phyloP scores from a whole-genome alignment of 2,797 vertebrate genomes.

The Brotula barbata region DNA sequence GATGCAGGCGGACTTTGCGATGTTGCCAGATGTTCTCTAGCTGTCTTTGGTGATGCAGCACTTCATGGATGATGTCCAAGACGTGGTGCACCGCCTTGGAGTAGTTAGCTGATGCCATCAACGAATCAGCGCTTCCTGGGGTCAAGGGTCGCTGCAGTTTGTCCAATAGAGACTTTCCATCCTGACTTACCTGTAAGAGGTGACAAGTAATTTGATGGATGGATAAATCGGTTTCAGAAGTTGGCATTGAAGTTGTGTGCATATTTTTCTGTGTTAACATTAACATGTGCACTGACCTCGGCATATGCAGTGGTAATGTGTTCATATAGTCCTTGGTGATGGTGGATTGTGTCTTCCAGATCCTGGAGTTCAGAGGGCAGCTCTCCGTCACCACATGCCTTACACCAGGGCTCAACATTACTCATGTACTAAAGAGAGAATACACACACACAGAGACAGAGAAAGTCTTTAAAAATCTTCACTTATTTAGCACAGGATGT shows the following conservation, averaged over 20 bases:
- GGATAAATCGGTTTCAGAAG: too few relatives aligned
- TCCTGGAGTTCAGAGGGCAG: slow-evolving; percentile 97
- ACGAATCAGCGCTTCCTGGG: slow-evolving; percentile 91
- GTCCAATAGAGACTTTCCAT: slow-evolving; percentile 95
- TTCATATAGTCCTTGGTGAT: slow-evolving; percentile 97
- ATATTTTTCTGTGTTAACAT: background rate
- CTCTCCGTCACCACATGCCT: slow-evolving; percentile 95
- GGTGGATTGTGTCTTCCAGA: slow-evolving; percentile 96
- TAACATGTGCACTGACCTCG: slow-evolving; percentile 78
- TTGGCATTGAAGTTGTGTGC: too few relatives aligned
- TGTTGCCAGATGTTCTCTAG: slow-evolving; percentile 99
- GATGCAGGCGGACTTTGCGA: slow-evolving; percentile 96
- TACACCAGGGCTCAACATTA: slow-evolving; percentile 98
- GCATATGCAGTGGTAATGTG: slow-evolving; percentile 95
- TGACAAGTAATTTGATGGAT: background rate
- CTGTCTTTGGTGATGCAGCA: slow-evolving; percentile 95
- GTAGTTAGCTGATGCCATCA: slow-evolving; percentile 95
- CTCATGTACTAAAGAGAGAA: slow-evolving; percentile 87
- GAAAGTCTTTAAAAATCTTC: too few relatives aligned
- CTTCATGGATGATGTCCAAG: slow-evolving; percentile 95
- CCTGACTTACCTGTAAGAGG: slow-evolving; percentile 89
- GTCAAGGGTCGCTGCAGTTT: slow-evolving; percentile 96
- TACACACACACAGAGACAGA: slow-evolving; percentile 15
- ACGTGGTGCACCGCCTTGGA: slow-evolving; percentile 97
- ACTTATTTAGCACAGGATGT: too few relatives aligned